Base-by-base conservation (phyloP, 2,113 vertebrate species). In the Hippopotamus amphibius region DNA sequence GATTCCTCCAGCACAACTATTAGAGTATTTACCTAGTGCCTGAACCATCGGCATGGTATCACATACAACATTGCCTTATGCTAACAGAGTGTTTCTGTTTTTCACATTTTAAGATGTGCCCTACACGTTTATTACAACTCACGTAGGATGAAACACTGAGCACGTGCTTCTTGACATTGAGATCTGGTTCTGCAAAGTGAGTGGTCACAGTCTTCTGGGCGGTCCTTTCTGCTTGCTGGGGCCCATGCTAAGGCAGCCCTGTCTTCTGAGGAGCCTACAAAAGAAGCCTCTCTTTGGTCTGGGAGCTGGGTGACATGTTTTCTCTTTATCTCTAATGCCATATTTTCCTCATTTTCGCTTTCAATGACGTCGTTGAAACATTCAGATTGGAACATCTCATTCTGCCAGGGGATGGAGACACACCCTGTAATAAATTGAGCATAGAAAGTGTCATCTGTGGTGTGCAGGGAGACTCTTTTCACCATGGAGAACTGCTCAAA, bases 341-440 rank as follows among this genome's bases (percentile, higher is more conserved):
- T 97, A 66, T 98, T 98, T 96, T 98, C 99, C 66, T 99, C 99
- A 15, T 98, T 98, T 98, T 99, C 99, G 86, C 97, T 99, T 55
- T 99, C 98, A 61, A 98, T 99, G 97, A 99, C 99, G 97, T 99
- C 99, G 98, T 99, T 99, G 98, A 99, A 99, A 97, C 99, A 99
- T 96, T 99, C 99, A 3, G 99, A 99, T 98, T 99, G 99, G 59
- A 99, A 99, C 99, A 99, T 99, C 99, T 99, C 99, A 0, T 99
- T 99, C 98, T 99, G 99, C 99, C 99, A 99, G 96, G 99, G 99
- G 98, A 99, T 99, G 98, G 99, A 99, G 98, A 99, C 99, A 98
- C 99, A 99, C 90, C 99, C 99, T 0, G 99, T 99, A 90, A 99
- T 99, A 98, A 99, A 99, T 94, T 99, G 99, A 97, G 99, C 98